Conservation (phyloP, 2,888 invertebrate genomes). For the Didymodactylos carnosus region DNA sequence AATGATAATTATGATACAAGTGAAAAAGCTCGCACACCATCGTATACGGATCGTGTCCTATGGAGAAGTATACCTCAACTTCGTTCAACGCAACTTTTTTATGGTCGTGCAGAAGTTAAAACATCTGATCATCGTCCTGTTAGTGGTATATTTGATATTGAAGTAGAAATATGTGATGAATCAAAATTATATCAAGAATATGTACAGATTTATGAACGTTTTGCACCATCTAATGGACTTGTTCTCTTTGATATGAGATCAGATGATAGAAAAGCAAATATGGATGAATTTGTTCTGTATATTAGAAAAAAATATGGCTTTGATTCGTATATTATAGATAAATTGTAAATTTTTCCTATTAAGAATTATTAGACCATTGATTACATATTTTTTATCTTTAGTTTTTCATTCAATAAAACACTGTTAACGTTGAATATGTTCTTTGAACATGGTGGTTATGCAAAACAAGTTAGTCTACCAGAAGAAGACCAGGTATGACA, state of each 20-base stretch:
- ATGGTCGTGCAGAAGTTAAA: conserved; percentile 11
- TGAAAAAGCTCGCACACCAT: conserved; percentile 84
- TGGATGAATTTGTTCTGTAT: neutral
- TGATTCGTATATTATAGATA: neutral
- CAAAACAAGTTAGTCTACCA: neutral
- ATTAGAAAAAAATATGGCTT: neutral
- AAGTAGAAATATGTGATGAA: neutral
- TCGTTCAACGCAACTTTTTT: neutral
- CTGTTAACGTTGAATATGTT: neutral
- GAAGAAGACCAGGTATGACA: neutral
- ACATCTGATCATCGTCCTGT: conserved; percentile 10
- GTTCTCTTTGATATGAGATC: neutral
- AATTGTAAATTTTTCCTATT: neutral
- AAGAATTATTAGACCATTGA: neutral
- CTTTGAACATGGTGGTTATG: neutral
- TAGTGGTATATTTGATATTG: neutral
- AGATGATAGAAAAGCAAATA: neutral
- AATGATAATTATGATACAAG: conserved; percentile 97
- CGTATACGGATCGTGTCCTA: conserved; percentile 92
- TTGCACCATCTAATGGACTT: neutral
- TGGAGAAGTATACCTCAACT: conserved; percentile 40
- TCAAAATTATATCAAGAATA: neutral
- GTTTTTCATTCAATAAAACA: neutral
- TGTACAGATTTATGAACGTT: neutral
- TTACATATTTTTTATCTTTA: neutral